Base-by-base conservation (phyloP, 2,888 invertebrate genomes). In the Anoplius nigerrimus region DNA sequence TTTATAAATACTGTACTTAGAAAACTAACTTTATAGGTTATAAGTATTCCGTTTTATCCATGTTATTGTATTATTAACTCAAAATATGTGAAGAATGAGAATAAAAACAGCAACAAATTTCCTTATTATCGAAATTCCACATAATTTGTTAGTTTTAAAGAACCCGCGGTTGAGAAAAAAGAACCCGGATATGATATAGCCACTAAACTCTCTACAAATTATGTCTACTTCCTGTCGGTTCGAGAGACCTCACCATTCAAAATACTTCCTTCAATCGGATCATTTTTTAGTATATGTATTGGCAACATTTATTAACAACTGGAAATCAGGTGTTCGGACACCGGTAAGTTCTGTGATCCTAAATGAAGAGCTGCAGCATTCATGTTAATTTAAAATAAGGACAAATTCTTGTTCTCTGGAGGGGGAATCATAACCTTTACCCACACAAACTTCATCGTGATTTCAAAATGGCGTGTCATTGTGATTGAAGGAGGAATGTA, bases 391-490 rank as follows among this genome's bases (percentile, higher is more conserved):
- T n/a, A 43, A 13, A 15, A 8, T 6, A 34, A 43, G 15, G 53
- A 66, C 24, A 48, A 63, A 27, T 11, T 43, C 34, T 5, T 24
- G 5, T 24, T 57, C 51, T 2, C 48, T 60, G 68, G 78, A 66
- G 63, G 69, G 72, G 74, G 54, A 53, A 53, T 55, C 61, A 75
- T 82, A 82, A 82, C 82, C 82, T 82, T 21, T 70, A 69, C 55
- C 24, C 48, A 58, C 45, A 71, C 20, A 27, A 63, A 62, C 27
- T 54, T n/a, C 24, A 66, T 65, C 56, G 51, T 48, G 57, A 67
- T 77, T 79, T 69, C 81, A 82, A 82, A 79, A 82, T 82, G 82
- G 82, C 82, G 82, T 76, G 46, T 63, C 34, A 72, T 64, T 59
- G 66, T 46, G 48, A 57, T 54, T 74, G 63, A 65, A 71, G 60